Evolutionary conservation across 2,113 vertebrate species (phyloP).

Genomic region (Lophura nycthemera): DNA sequence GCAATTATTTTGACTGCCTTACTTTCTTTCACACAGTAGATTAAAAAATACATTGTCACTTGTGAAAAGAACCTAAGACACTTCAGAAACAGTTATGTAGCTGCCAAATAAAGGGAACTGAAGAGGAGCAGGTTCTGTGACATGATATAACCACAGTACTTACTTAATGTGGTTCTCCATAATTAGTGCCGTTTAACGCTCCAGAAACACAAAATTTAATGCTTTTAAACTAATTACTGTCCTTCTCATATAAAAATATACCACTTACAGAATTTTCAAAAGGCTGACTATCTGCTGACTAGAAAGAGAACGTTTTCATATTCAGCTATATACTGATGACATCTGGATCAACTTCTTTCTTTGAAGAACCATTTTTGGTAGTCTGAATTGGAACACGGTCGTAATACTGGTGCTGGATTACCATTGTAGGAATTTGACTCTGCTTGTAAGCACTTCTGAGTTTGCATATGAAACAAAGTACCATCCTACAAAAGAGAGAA

Average conservation of each 20-base stretch:
- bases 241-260: constrained; percentile 51
- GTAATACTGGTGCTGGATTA: constrained; percentile 82
- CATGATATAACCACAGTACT: background rate
- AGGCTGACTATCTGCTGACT: constrained; percentile 13
- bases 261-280: constrained; percentile 1
- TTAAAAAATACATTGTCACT: constrained; percentile 44
- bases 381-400: constrained; percentile 79
- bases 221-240: constrained; percentile 38
- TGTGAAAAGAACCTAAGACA: constrained; percentile 31
- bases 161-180: constrained; percentile 26
- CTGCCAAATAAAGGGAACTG: constrained; percentile 46
- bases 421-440: constrained; percentile 67
- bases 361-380: constrained; percentile 94
- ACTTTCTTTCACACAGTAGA: constrained; percentile 44
- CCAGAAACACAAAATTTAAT: constrained; percentile 4
- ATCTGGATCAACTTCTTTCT: constrained; percentile 76
- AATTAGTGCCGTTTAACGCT: constrained; percentile 45
- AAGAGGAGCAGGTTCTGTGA: background rate
- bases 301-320: background rate
- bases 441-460: constrained; percentile 89
- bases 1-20: constrained; percentile 60
- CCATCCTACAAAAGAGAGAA: constrained; percentile 83
- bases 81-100: constrained; percentile 44
- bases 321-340: background rate
- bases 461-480: constrained; percentile 83